Conservation (phyloP, 2,888 invertebrate species). For the Monochamus alternatus region DNA sequence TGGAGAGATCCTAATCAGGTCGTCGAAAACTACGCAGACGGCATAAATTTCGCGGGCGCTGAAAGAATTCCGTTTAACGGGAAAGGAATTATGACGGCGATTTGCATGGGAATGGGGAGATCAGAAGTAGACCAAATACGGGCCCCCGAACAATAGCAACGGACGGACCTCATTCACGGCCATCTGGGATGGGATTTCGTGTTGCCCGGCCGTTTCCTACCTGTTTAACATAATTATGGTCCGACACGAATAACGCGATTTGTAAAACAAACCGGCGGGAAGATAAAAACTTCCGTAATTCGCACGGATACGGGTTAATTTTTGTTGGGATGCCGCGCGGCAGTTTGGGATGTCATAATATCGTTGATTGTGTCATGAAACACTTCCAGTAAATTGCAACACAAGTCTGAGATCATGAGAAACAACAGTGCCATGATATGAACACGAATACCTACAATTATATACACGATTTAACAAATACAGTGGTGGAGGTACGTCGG, state of each 20-base stretch:
- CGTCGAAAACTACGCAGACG: conserved; percentile 13
- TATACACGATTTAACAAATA: no score
- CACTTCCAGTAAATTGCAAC: background rate
- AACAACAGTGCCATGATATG: no score
- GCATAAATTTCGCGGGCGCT: background rate
- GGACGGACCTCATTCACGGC: conserved; percentile 30
- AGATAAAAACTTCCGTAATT: background rate
- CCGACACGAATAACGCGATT: conserved; percentile 9
- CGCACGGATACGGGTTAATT: conserved; percentile 1
- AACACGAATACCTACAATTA: no score
- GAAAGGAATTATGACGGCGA: background rate
- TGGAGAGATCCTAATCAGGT: conserved; percentile 2
- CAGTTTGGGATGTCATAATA: background rate
- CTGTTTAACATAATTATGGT: conserved; percentile 25
- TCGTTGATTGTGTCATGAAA: background rate
- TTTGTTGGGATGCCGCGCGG: background rate
- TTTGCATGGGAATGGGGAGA: conserved; percentile 23
- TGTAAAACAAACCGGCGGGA: background rate
- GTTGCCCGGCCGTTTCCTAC: conserved; percentile 2
- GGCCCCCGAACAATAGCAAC: conserved; percentile 28
- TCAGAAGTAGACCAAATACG: conserved; percentile 28
- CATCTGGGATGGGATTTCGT: conserved; percentile 12
- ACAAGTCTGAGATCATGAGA: background rate
- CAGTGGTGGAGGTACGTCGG: no score
- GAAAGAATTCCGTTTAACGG: background rate